Base-by-base conservation (phyloP, 2,113 vertebrate species). In the Alces alces region DNA sequence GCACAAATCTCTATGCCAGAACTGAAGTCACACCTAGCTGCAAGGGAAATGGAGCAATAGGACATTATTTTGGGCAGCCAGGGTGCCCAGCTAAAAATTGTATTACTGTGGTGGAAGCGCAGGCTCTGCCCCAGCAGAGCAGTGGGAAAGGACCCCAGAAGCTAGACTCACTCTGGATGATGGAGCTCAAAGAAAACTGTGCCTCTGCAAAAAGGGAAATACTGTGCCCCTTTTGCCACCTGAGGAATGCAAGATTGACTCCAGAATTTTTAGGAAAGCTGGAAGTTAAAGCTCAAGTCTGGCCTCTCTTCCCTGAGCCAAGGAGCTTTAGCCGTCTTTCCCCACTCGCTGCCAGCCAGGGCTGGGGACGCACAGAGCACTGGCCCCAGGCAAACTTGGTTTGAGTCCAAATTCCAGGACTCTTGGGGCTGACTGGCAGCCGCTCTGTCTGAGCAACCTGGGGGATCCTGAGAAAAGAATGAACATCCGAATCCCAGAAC, bases 391-490 rank as follows among this genome's bases (percentile, higher is more conserved):
- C 93, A 96, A 93, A 97, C 95, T 98, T 98, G 98, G 97, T 98
- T 85, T 76, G 89, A 96, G 86, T 97, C 98, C 98, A 98, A 98
- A 97, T 98, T 98, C 98, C 97, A 97, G 95, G 96, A 95, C 97
- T 98, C 97, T 97, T 87, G 98, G 98, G 98, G 98, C 96, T 97
- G 97, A 97, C 97, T 98, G 98, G 98, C 98, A 98, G 98, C 98
- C 97, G 94, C 97, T 98, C 97, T 97, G 97, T 98, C 98, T 98
- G 97, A 95, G 96, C 98, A 97, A 97, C 98, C 98, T 98, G 98
- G 98, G 98, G 95, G 98, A 98, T 98, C 98, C 98, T 98, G 98
- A 98, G 98, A 98, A 98, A 98, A 98, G 98, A 96, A 98, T 95
- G 95, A 98, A 96, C 97, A 95, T 96, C 95, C 43, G 95, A 98